Evolutionary conservation across 2,797 vertebrate genomes (phyloP), one percentile per base, ranked within the genome.

Genomic region (Acrossocheilus wenchowensis): DNA sequence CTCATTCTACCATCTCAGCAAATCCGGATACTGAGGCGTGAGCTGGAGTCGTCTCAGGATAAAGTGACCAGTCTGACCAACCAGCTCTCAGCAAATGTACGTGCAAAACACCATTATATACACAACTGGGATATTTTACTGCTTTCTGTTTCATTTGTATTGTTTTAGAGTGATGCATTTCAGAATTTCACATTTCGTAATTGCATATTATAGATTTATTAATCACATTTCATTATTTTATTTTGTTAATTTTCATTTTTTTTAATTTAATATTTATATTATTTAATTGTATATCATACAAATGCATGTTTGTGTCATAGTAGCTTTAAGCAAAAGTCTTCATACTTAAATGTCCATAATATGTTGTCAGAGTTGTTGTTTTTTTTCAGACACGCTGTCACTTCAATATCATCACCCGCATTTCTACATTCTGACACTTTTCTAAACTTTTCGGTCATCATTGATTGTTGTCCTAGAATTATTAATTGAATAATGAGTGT

Each of bases 41-140:
- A 99, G 87, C 94, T 99, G 90, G 98, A 99, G 90, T 96, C 95
- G 0, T 99, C 98, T 0, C 98, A 99, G 93, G 98, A 99, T 91
- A 99, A 99, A 92, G 98, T 99, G 86, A 97, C 98, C 77, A 96
- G 95, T 43, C 91, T 99, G 92, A 99, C 98, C 0, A 96, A 95
- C 88, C 98, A 99, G 93, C 97, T 99, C 8, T 98, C 97, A 6
- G 97, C 97, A 34, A 99, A 99, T 0, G 98, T 99, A 95, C 91
- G 98, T 95, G 90, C 52, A 6, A 8, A 78, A 57, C 81, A n/a
- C 36, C 34, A 34, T 34, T 43, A 7, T 2, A 62, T 43, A 19
- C 36, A 17, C 39, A 30, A 30, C 3, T 17, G 0, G 19, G 1
- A 36, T 52, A 4, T 75, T 75, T 26, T 17, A 45, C n/a, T 71